Evolutionary conservation across 2,888 invertebrate genomes (phyloP).

Genomic region (Ectemnius cavifrons): DNA sequence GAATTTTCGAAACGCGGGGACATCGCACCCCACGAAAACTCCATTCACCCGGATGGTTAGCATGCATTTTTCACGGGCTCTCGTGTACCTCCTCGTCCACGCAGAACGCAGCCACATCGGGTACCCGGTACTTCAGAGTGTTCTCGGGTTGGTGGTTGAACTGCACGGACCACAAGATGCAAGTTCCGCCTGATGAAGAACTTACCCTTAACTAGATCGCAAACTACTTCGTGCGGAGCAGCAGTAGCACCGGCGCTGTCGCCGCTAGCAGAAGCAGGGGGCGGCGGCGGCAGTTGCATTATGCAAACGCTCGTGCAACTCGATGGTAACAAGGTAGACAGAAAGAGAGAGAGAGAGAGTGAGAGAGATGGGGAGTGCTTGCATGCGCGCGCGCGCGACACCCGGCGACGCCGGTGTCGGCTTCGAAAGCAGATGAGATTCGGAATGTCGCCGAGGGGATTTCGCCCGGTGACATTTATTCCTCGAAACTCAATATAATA

Average conservation of each 20-base stretch:
- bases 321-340: slow-evolving; percentile 7
- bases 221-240: neutral
- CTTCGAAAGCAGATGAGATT: neutral
- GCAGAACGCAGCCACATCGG: neutral
- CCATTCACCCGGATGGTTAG: slow-evolving; percentile 17
- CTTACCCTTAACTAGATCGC: slow-evolving; percentile 7
- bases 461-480: neutral
- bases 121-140: neutral
- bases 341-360: neutral
- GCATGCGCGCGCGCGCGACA: neutral
- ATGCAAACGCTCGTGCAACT: slow-evolving; percentile 5
- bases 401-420: neutral
- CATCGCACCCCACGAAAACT: slow-evolving; percentile 12
- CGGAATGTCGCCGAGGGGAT: slow-evolving; percentile 2
- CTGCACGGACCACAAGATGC: neutral
- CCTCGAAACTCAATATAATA: no score
- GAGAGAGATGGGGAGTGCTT: neutral
- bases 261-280: no score
- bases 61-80: slow-evolving; percentile 19
- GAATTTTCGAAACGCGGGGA: slow-evolving; percentile 8
- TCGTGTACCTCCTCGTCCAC: neutral
- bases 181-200: slow-evolving; percentile 5
- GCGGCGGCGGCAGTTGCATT: neutral
- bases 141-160: no score
- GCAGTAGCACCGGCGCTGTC: no score